A percentile compares a stretch with the other conserved stretches of the same genome.
Conservation (phyloP, 2,888 invertebrate species). For the Drosophila kuntzei region DNA sequence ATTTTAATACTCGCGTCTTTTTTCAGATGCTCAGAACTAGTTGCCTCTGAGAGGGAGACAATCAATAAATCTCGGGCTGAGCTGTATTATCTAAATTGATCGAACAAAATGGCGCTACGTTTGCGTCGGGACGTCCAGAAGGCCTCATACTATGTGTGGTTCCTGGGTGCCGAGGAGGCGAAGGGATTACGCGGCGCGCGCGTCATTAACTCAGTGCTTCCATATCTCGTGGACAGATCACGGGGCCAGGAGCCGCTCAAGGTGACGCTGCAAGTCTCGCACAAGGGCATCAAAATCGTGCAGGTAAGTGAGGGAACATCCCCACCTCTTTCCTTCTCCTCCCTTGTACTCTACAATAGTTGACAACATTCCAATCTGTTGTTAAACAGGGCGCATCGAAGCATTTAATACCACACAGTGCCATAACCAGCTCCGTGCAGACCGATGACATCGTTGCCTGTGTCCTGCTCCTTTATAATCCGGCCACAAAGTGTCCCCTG, state of each 20-base stretch:
- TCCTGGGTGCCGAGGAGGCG: constrained; percentile 98
- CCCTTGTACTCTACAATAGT: background rate
- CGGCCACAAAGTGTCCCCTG: constrained; percentile 96
- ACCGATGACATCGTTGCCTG: constrained; percentile 97
- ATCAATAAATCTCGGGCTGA: constrained; percentile 36
- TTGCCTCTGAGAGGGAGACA: constrained; percentile 23
- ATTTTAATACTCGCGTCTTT: constrained; percentile 1
- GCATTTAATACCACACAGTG: constrained; percentile 97
- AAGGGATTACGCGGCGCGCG: constrained; percentile 94
- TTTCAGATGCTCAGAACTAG: constrained; percentile 27
- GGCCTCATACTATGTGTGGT: constrained; percentile 96
- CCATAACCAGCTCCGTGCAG: constrained; percentile 95
- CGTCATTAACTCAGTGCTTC: constrained; percentile 93
- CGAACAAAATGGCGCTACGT: constrained; percentile 90
- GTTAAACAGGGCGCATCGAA: constrained; percentile 89
- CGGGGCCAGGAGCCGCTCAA: constrained; percentile 94
- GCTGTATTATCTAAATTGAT: constrained; percentile 32
- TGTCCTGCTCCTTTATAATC: constrained; percentile 96
- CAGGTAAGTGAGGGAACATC: constrained; percentile 87
- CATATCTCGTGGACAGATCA: constrained; percentile 93
- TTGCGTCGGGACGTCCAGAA: constrained; percentile 95
- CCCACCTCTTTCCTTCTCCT: background rate
- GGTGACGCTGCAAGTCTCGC: constrained; percentile 95
- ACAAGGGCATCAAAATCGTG: constrained; percentile 97
- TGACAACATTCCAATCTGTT: constrained; percentile 3